phyloP scores from a whole-genome alignment of 2,888 invertebrate species.

The Drosophila crucigera region DNA sequence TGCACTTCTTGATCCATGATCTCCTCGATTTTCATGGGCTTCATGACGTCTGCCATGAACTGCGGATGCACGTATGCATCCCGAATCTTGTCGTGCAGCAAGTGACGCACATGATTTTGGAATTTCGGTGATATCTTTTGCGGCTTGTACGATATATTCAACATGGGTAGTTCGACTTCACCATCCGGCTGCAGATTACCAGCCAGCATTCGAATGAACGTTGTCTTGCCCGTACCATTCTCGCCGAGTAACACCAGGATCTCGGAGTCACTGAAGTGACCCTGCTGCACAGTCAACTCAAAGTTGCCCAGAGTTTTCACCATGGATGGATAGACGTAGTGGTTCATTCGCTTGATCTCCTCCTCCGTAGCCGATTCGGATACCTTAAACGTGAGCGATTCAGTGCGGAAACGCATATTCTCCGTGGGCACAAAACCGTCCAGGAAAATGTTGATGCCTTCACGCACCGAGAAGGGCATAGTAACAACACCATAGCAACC shows the following conservation, averaged over 20 bases:
- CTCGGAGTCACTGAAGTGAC: constrained; percentile 99
- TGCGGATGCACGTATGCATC: constrained; percentile 99
- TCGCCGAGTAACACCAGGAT: constrained; percentile 98
- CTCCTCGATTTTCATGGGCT: constrained; percentile 97
- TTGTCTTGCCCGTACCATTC: constrained; percentile 99
- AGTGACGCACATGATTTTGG: constrained; percentile 95
- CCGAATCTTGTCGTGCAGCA: constrained; percentile 98
- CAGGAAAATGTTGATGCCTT: constrained; percentile 99
- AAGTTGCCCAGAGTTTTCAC: constrained; percentile 91
- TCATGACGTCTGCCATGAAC: constrained; percentile 99
- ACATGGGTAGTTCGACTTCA: constrained; percentile 89
- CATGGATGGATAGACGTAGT: constrained; percentile 98
- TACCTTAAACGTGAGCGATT: constrained; percentile 98
- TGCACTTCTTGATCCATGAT: constrained; percentile 99
- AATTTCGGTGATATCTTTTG: constrained; percentile 99
- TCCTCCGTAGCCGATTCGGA: constrained; percentile 99
- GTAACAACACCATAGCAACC: constrained; percentile 99
- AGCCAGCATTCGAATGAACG: constrained; percentile 99
- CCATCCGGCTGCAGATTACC: constrained; percentile 97
- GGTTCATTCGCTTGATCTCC: constrained; percentile 98
- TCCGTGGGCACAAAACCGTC: constrained; percentile 99
- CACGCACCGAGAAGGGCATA: constrained; percentile 99
- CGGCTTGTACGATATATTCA: constrained; percentile 99
- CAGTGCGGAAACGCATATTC: constrained; percentile 98
- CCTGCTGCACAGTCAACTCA: constrained; percentile 91